Base-by-base conservation (phyloP, 2,797 vertebrate species). In the Phalloptychus januarius region DNA sequence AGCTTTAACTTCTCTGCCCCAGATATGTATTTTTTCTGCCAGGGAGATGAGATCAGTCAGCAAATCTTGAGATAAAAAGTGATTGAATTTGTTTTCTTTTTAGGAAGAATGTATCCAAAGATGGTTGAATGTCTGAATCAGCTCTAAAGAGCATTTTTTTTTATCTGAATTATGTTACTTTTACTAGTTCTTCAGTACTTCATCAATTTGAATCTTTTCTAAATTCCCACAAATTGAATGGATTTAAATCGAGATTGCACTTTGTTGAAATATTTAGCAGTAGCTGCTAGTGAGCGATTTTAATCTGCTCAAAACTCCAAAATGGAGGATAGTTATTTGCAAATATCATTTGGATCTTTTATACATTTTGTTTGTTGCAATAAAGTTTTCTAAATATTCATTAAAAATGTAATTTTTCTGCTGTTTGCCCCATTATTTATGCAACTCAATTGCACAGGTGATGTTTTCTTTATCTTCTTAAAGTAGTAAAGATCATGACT, bases 41-140 rank as follows among this genome's bases (percentile, higher is more conserved):
- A 56, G 25, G 25, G 25, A 13, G 25, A 56, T 56, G 79, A 67
- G 54, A 77, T 80, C 58, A 71, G 18, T 80, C 50, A 61, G 77
- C 28, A 79, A 80, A 81, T 48, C 69, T 77, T 25, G 28, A 71
- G 72, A 85, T 81, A 74, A 76, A 79, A 83, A 16, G 56, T 15
- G 12, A 70, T 58, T 69, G 67, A 84, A 78, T 84, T 71, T 74
- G 23, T 71, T 67, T 40, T 67, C 10, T 40, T 2, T 40, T 12
- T 61, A 15, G 50, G 71, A 42, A 28, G 61, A 7, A 56, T 46
- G 7, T 69, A 36, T 74, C 33, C 16, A 56, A 15, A 36, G 7
- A 65, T 56, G 6, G 2, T 69, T 76, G 38, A 71, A 46, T n/a
- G 5, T 1, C 73, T 80, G 38, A 76, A 54, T 36, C 58, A 25